Base-by-base conservation (phyloP, 2,888 invertebrate species). In the Keiferia lycopersicella region DNA sequence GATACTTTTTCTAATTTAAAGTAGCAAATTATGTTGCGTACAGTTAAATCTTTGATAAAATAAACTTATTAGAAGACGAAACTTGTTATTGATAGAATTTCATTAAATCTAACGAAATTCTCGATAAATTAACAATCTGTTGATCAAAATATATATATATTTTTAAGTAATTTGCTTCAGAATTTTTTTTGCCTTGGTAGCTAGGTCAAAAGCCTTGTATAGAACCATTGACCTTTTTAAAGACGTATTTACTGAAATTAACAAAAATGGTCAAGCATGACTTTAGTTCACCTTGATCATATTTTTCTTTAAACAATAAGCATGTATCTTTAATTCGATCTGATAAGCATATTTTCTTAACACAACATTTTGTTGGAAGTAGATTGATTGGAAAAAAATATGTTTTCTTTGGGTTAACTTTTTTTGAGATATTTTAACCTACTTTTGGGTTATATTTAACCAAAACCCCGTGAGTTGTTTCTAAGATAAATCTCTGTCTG, bases 401-500 rank as follows among this genome's bases (percentile, higher is more conserved):
- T 48, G 30, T 41, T n/a, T n/a, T n/a, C n/a, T n/a, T n/a, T n/a
- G n/a, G n/a, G n/a, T n/a, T n/a, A n/a, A n/a, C n/a, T n/a, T n/a
- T n/a, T 51, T 26, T 18, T 10, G 1, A 39, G 18, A 58, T 11
- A 41, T 14, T 20, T 8, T 34, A 1, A 57, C 20, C 41, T 41
- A 14, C 6, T 1, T 30, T n/a, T 7, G 2, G 34, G 14, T n/a
- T 66, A 61, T 66, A 66, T 66, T 66, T 61, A 22, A 12, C 65
- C 62, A 50, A 63, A 61, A 51, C 61, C 63, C 63, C 14, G 20
- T 14, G 14, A 20, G 56, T 62, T 56, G 34, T 22, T 61, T n/a
- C 48, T 20, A 45, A 66, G 63, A 66, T 63, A 66, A 66, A 66
- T 66, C 65, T 63, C 50, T 63, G 63, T 50, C 63, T 50, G 63